Evolutionary conservation across 2,797 vertebrate genomes (phyloP).

Genomic region (Alca torda): DNA sequence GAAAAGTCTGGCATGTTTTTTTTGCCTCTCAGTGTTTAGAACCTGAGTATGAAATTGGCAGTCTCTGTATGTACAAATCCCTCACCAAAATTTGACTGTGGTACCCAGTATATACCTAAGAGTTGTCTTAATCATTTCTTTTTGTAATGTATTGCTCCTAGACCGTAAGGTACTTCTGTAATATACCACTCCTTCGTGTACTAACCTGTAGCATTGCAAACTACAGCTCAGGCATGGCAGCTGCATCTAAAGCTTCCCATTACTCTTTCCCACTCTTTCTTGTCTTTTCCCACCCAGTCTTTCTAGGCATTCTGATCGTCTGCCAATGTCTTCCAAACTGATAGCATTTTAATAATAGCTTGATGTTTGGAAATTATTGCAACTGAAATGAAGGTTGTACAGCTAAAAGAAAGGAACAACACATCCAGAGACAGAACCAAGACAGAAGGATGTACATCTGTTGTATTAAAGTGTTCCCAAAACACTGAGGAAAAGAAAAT

Average conservation of each 20-base stretch:
- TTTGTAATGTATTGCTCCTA: neutral
- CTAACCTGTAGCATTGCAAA: neutral
- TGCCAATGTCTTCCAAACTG: neutral
- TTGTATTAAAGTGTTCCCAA: neutral
- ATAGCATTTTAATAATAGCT: neutral
- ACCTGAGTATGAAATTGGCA: neutral
- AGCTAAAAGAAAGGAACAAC: neutral
- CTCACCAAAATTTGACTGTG: neutral
- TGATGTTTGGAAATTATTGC: neutral
- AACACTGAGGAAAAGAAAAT: neutral
- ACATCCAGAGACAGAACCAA: neutral
- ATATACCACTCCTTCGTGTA: accelerated
- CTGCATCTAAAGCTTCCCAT: neutral
- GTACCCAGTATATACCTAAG: neutral
- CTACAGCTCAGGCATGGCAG: neutral
- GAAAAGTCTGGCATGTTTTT: neutral
- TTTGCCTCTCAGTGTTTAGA: neutral
- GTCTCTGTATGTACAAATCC: neutral
- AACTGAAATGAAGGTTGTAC: neutral
- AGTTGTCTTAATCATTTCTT: neutral
- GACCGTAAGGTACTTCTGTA: neutral
- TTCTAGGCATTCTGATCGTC: neutral
- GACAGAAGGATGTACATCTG: neutral
- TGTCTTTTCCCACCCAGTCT: neutral
- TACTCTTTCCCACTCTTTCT: neutral